phyloP scores from a whole-genome alignment of 23 tunicate genomes.

The Styela plicata region DNA sequence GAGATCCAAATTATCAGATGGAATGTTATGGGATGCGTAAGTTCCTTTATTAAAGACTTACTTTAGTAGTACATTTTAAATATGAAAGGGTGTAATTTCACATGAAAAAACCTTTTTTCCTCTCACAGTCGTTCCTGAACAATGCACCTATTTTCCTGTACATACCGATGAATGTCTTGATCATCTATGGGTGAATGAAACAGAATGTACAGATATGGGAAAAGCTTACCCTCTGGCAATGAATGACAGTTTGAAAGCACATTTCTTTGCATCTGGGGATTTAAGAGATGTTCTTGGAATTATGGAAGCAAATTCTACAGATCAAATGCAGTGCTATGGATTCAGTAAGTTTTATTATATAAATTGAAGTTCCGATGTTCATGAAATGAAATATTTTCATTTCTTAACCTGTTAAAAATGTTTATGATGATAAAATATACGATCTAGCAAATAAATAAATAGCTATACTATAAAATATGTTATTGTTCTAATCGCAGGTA shows the following conservation, averaged over 20 bases:
- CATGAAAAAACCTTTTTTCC: not conserved
- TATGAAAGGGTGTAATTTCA: too few relatives aligned
- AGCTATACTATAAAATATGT: too few relatives aligned
- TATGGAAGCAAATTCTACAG: slow-evolving; percentile 14
- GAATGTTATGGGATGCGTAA: slow-evolving; percentile 22
- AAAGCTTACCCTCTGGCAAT: slow-evolving; percentile 1
- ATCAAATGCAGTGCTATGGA: slow-evolving; percentile 39
- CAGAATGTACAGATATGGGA: slow-evolving; percentile 20
- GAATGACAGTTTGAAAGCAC: not conserved
- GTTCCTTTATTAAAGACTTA: not conserved
- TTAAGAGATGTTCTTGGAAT: not conserved
- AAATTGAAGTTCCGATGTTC: too few relatives aligned
- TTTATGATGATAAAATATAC: too few relatives aligned
- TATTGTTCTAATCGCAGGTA: too few relatives aligned
- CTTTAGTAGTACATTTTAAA: too few relatives aligned
- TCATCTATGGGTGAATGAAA: slow-evolving; percentile 5
- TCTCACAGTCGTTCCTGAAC: not conserved
- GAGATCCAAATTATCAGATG: not conserved
- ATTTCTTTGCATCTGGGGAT: not conserved
- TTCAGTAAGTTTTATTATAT: slow-evolving; percentile 1
- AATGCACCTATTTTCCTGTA: slow-evolving; percentile 15
- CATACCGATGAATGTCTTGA: slow-evolving; percentile 22
- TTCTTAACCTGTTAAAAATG: too few relatives aligned
- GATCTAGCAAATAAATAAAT: too few relatives aligned
- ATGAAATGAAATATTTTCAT: too few relatives aligned